A percentile compares a stretch with the other conserved stretches of the same genome.
These are phyloP conservation scores for Peromyscus californicus DNA, from an alignment of 2,113 vertebrate genomes.

Conservation along the genomic window DNA sequence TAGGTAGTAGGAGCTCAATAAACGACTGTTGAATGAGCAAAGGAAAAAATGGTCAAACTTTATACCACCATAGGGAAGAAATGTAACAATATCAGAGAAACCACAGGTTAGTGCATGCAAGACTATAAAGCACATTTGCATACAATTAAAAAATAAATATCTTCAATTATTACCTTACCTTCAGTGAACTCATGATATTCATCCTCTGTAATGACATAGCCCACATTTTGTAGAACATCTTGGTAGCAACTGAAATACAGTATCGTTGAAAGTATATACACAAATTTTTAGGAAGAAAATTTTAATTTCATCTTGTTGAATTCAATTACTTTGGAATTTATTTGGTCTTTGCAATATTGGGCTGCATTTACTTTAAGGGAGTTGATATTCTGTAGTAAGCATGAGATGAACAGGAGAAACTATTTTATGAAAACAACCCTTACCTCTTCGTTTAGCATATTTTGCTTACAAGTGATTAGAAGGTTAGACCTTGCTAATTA, in stretches of 20 bases:
- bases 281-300: constrained; percentile 1
- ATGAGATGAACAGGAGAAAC: constrained; percentile 26
- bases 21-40: neutral
- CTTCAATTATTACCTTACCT: neutral
- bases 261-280: neutral
- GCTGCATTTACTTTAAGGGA: neutral
- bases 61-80: neutral
- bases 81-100: neutral
- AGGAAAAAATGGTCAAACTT: neutral
- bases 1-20: neutral
- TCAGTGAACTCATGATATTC: neutral
- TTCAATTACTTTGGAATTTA: constrained; percentile 18
- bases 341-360: constrained; percentile 24
- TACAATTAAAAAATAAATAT: neutral
- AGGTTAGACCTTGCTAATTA: neutral
- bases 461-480: constrained; percentile 22
- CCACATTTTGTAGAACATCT: neutral
- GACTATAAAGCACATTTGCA: neutral
- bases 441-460: constrained; percentile 11
- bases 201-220: neutral
- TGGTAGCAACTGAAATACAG: neutral
- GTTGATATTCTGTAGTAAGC: neutral
- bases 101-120: neutral
- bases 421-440: constrained; percentile 13
- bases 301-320: neutral